Percentiles rank a stretch among this genome's conserved stretches.
Conservation (phyloP, 2,888 invertebrate species). For the Aphodius granarius region DNA sequence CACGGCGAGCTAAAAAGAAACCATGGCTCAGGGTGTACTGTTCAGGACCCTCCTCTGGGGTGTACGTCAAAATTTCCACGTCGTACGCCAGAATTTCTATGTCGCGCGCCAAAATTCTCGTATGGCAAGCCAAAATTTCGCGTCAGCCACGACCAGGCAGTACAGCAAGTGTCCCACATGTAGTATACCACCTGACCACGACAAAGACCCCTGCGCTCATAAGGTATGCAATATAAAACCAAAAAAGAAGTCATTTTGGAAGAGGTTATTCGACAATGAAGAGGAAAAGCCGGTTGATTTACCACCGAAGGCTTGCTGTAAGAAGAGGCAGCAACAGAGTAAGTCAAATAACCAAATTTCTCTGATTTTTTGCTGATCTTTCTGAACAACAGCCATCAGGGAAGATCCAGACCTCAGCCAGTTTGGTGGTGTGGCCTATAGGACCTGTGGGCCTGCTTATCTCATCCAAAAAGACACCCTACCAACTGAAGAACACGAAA, state of each 20-base stretch:
- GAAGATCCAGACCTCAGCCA: slow-evolving; percentile 40
- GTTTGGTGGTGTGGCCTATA: slow-evolving; percentile 42
- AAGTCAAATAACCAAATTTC: no score
- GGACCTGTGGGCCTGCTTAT: slow-evolving; percentile 47
- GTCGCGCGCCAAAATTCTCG: no score
- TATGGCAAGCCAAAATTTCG: slow-evolving; percentile 21
- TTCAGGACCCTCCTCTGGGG: not conserved
- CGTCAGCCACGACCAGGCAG: slow-evolving; percentile 10
- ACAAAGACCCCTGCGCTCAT: slow-evolving; percentile 19
- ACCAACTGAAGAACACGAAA: slow-evolving; percentile 20
- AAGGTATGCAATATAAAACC: slow-evolving; percentile 27
- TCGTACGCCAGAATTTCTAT: slow-evolving; percentile 25
- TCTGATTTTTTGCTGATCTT: no score
- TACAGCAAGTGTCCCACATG: not conserved
- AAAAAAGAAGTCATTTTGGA: slow-evolving; percentile 29
- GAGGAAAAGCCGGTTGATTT: not conserved
- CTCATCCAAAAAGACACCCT: slow-evolving; percentile 43
- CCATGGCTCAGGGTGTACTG: slow-evolving; percentile 12
- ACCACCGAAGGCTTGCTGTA: slow-evolving; percentile 29
- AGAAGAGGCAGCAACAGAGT: not conserved
- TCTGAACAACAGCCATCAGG: not conserved
- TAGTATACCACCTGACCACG: not conserved
- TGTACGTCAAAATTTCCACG: no score
- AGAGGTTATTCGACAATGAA: slow-evolving; percentile 18
- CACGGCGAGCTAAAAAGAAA: slow-evolving; percentile 1